Evolutionary conservation across 2,888 invertebrate genomes (phyloP).

Genomic region (Diabrotica balteata): DNA sequence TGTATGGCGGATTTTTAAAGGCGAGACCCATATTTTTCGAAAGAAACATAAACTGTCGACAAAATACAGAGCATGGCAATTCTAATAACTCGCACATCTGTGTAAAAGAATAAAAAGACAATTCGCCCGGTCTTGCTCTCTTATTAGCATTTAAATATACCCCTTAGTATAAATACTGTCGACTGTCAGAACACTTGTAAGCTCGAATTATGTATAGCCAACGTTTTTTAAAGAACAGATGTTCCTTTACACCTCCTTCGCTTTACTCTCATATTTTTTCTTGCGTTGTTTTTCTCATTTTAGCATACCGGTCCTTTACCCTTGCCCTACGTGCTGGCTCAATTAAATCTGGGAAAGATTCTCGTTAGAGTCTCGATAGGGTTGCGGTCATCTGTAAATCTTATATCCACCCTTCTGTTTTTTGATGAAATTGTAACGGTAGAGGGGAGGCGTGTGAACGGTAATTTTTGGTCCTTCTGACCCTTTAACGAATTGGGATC

Average conservation of each 20-base stretch:
- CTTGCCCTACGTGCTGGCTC: slow-evolving; percentile 11
- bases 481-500: slow-evolving; percentile 12
- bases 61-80: slow-evolving; percentile 18
- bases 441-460: slow-evolving; percentile 17
- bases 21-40: neutral
- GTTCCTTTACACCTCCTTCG: slow-evolving; percentile 39
- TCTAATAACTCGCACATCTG: slow-evolving; percentile 30
- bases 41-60: slow-evolving; percentile 6
- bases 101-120: slow-evolving; percentile 40
- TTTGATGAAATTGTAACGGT: slow-evolving; percentile 18
- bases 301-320: slow-evolving; percentile 19
- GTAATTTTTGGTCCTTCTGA: slow-evolving; percentile 17
- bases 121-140: slow-evolving; percentile 42
- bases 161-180: slow-evolving; percentile 43
- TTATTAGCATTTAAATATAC: slow-evolving; percentile 54
- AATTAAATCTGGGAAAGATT: slow-evolving; percentile 20
- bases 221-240: slow-evolving; percentile 44
- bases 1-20: neutral
- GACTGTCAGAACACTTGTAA: slow-evolving; percentile 45
- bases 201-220: slow-evolving; percentile 46
- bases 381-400: slow-evolving; percentile 21
- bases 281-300: slow-evolving; percentile 18
- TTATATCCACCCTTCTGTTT: slow-evolving; percentile 17
- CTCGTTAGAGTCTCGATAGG: slow-evolving; percentile 15
- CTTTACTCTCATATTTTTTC: slow-evolving; percentile 12